Percentiles rank a stretch among this genome's conserved stretches.
These are phyloP conservation scores for Kryptolebias marmoratus DNA, from an alignment of 2,113 vertebrate species.

Conservation along the genomic window DNA sequence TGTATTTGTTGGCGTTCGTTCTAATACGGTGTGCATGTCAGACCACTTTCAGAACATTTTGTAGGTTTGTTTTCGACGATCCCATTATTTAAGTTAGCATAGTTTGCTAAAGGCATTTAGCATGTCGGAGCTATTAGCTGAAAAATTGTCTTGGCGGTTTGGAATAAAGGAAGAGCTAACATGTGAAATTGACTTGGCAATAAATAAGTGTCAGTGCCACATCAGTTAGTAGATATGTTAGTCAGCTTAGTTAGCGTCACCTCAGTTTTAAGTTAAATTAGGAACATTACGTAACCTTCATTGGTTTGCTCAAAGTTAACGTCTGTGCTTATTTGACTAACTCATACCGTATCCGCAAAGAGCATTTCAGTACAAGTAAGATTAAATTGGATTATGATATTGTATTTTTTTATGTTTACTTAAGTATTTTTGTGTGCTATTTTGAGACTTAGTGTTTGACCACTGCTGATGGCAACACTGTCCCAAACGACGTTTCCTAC, in stretches of 20 bases:
- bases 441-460: too few relatives aligned
- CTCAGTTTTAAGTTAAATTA: not conserved
- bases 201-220: fast-evolving
- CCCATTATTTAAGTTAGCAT: not conserved
- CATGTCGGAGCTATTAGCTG: slow-evolving; percentile 30
- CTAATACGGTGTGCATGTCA: fast-evolving
- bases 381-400: too few relatives aligned
- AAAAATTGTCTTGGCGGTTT: slow-evolving; percentile 25
- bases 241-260: not conserved
- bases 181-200: not conserved
- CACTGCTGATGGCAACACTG: too few relatives aligned
- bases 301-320: not conserved
- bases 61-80: fast-evolving
- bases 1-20: not conserved
- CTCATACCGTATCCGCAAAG: not conserved
- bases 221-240: not conserved
- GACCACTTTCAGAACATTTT: fast-evolving
- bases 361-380: too few relatives aligned
- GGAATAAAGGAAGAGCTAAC: not conserved
- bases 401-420: too few relatives aligned
- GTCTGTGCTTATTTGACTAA: too few relatives aligned
- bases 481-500: too few relatives aligned
- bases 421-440: too few relatives aligned
- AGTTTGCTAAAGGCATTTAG: slow-evolving; percentile 52
- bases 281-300: slow-evolving; percentile 36